Conservation (phyloP, 2,797 vertebrate genomes). For the Syndactyla subalaris region DNA sequence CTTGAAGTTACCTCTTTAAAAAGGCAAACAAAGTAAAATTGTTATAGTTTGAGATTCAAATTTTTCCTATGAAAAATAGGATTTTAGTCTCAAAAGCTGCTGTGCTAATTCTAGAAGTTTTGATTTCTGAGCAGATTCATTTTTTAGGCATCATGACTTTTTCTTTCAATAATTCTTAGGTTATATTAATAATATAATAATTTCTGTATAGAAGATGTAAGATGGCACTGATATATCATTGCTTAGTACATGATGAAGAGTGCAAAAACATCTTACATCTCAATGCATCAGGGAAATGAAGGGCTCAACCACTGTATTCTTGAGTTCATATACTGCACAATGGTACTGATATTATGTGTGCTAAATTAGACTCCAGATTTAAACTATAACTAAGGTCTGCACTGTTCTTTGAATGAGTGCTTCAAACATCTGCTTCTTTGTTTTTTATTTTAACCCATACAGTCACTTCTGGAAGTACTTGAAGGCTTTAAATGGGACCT, state of each 20-base stretch:
- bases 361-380: neutral
- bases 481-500: neutral
- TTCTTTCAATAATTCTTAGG: neutral
- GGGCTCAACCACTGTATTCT: neutral
- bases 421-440: neutral
- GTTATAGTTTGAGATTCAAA: neutral
- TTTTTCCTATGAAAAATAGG: neutral
- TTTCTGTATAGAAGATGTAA: neutral
- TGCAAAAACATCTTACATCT: neutral
- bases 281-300: neutral
- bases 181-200: neutral
- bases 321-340: neutral
- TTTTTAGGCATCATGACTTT: neutral
- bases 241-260: neutral
- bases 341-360: neutral
- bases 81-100: neutral
- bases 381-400: neutral
- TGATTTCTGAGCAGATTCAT: neutral
- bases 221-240: neutral
- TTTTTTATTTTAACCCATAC: neutral
- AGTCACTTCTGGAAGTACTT: neutral
- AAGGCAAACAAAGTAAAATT: neutral
- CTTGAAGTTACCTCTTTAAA: neutral
- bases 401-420: rapidly evolving
- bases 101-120: neutral